Percentiles rank a stretch among this genome's conserved stretches.
phyloP scores from a whole-genome alignment of 1,140 invertebrate genomes.

The Ectropis grisescens region DNA sequence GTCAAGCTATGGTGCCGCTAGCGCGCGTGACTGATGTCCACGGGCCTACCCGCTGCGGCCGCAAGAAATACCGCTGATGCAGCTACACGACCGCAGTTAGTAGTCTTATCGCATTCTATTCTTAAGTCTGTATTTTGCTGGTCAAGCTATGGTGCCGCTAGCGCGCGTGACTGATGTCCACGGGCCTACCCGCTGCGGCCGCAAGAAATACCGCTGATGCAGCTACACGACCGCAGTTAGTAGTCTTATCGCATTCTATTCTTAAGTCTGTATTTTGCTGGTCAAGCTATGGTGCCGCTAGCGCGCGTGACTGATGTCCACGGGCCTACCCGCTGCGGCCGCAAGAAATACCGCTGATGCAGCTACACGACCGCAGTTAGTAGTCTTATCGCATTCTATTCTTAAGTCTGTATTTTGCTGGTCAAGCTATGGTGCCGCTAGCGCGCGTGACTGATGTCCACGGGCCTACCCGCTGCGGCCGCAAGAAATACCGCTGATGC shows the following conservation, averaged over 20 bases:
- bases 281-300: too few relatives aligned
- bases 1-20: constrained; percentile 88
- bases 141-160: too few relatives aligned
- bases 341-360: too few relatives aligned
- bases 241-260: too few relatives aligned
- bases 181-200: constrained; percentile 54
- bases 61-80: constrained; percentile 89
- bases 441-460: constrained; percentile 78
- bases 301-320: too few relatives aligned
- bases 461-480: constrained; percentile 54
- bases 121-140: too few relatives aligned
- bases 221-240: constrained; percentile 89
- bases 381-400: too few relatives aligned
- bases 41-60: constrained; percentile 54
- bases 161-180: constrained; percentile 78
- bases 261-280: too few relatives aligned
- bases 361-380: too few relatives aligned
- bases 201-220: constrained; percentile 89
- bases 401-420: too few relatives aligned
- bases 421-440: constrained; percentile 88
- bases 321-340: too few relatives aligned
- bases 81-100: constrained; percentile 89
- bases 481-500: constrained; percentile 89
- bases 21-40: constrained; percentile 78
- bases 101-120: too few relatives aligned